Evolutionary conservation across 2,113 vertebrate genomes (phyloP).

Genomic region (Aythya baeri): DNA sequence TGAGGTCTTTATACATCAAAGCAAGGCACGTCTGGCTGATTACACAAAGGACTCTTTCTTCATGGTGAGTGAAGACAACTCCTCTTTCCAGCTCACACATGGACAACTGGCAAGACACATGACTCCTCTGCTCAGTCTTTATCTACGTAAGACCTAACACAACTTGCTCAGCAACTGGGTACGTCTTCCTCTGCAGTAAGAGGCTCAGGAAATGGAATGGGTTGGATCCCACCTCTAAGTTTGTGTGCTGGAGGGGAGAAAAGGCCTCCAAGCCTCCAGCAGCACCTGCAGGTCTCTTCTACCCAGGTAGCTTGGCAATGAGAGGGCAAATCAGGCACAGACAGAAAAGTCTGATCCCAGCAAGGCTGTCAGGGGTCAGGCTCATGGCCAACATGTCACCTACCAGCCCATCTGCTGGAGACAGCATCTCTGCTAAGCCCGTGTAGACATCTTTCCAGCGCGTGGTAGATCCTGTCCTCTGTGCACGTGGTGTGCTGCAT

Average conservation of each 20-base stretch:
- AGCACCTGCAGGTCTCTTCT: not conserved
- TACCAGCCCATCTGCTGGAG: conserved; percentile 91
- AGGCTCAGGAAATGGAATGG: not conserved
- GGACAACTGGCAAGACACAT: not conserved
- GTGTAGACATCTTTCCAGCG: conserved; percentile 90
- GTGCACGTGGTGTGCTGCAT: conserved; percentile 99
- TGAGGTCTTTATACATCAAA: not conserved
- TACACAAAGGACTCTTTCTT: not conserved
- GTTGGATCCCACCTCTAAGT: not conserved
- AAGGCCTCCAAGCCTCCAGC: not conserved
- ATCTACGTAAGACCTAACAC: rapidly evolving
- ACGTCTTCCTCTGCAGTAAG: not conserved
- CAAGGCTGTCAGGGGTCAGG: not conserved
- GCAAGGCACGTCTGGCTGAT: not conserved
- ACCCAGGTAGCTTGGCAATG: not conserved
- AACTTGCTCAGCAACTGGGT: not conserved
- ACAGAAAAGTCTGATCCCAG: not conserved
- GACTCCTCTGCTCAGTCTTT: not conserved
- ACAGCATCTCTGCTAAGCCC: conserved; percentile 82
- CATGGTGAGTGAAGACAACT: rapidly evolving
- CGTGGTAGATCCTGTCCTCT: conserved; percentile 97
- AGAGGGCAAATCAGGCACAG: not conserved
- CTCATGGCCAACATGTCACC: not conserved
- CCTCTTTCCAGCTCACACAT: not conserved
- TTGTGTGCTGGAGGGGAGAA: not conserved